Percentiles rank a stretch among this genome's conserved stretches.
Conservation (phyloP, 1,140 invertebrate genomes). For the Aleiodes sp. region DNA sequence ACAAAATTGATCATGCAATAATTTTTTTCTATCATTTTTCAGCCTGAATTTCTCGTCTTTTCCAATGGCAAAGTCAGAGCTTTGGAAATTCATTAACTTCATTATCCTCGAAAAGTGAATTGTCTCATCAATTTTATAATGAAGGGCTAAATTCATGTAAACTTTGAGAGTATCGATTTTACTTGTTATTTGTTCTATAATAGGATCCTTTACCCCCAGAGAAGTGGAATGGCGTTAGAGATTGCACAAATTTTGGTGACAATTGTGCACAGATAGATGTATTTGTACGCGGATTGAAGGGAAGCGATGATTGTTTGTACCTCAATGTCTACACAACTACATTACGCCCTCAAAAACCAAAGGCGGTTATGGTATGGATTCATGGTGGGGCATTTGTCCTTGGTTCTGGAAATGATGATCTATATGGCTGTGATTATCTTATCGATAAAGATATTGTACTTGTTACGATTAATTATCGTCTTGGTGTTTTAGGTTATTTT, state of each 20-base stretch:
- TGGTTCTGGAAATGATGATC: slow-evolving; percentile 56
- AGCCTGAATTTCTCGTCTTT: too few species aligned
- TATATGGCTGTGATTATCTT: slow-evolving; percentile 65
- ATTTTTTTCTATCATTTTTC: too few species aligned
- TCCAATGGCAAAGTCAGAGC: too few species aligned
- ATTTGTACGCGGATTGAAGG: slow-evolving; percentile 26
- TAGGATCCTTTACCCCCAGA: slow-evolving; percentile 69
- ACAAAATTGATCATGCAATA: too few species aligned
- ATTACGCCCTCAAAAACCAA: slow-evolving; percentile 32
- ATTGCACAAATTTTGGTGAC: slow-evolving; percentile 68
- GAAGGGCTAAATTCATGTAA: neutral
- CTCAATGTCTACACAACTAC: slow-evolving; percentile 81
- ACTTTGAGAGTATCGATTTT: neutral
- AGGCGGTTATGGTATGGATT: slow-evolving; percentile 66
- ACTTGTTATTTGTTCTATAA: neutral
- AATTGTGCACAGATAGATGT: slow-evolving; percentile 59
- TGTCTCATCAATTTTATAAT: too few species aligned
- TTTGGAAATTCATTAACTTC: too few species aligned
- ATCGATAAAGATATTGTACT: slow-evolving; percentile 67
- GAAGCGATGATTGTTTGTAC: slow-evolving; percentile 81
- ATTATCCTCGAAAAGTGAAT: too few species aligned
- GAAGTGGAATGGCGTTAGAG: slow-evolving; percentile 66
- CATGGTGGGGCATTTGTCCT: slow-evolving; percentile 71
- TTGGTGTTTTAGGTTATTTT: slow-evolving; percentile 63
- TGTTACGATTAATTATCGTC: slow-evolving; percentile 70